These are phyloP conservation scores for Calephelis perditalis DNA, from an alignment of 2,888 invertebrate genomes.

Conservation along the genomic window DNA sequence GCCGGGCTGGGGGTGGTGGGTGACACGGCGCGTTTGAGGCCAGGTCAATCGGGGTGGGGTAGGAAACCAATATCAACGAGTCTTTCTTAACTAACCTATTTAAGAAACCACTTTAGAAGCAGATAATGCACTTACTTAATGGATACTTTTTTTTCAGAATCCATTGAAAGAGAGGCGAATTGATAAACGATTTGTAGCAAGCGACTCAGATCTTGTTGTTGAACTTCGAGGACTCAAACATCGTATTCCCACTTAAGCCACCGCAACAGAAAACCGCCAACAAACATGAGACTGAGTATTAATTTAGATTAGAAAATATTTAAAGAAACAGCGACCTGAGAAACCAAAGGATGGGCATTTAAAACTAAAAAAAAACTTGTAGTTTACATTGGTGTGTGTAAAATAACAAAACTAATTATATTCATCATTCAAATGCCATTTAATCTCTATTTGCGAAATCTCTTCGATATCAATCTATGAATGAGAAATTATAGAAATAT, in stretches of 20 bases:
- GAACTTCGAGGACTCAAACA: conserved; percentile 82
- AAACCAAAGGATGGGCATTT: conserved; percentile 34
- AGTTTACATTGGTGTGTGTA: conserved; percentile 19
- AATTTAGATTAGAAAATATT: conserved; percentile 60
- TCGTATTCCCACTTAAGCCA: conserved; percentile 74
- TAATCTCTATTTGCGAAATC: conserved; percentile 11
- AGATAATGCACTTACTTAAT: conserved; percentile 7
- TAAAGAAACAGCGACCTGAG: conserved; percentile 48
- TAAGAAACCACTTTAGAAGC: conserved; percentile 21
- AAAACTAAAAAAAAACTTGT: conserved; percentile 39
- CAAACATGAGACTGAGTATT: conserved; percentile 74
- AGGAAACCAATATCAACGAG: conserved; percentile 38
- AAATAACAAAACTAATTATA: conserved; percentile 6
- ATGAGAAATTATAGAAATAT: conserved; percentile 3
- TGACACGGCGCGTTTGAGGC: conserved; percentile 63
- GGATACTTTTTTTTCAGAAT: conserved; percentile 48
- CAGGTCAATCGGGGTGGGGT: conserved; percentile 62
- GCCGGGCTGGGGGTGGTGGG: conserved; percentile 64
- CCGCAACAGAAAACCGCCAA: conserved; percentile 58
- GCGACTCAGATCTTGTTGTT: conserved; percentile 80
- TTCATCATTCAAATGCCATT: conserved; percentile 10
- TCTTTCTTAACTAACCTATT: conserved; percentile 37
- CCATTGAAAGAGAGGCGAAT: conserved; percentile 60
- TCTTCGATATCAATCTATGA: conserved; percentile 13
- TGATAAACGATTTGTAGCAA: conserved; percentile 81